Base-by-base conservation (phyloP, 2,797 vertebrate species). In the Halcyon smyrnensis region DNA sequence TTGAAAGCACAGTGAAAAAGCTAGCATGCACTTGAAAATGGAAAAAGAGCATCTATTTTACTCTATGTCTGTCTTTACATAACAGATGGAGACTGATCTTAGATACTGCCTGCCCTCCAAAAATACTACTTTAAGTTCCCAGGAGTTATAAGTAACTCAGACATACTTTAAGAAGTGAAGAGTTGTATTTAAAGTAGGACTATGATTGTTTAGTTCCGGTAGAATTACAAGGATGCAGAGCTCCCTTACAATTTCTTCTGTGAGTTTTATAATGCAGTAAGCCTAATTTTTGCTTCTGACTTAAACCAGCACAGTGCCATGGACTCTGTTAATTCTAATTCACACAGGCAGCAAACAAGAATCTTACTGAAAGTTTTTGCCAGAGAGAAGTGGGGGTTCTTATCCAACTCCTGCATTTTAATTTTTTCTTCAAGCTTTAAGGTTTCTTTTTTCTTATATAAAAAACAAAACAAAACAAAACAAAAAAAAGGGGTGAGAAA, bases 361-460 rank as follows among this genome's bases (percentile, higher is more conserved):
- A n/a, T 75, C 24, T 30, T 89, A 32, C 48, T 64, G 62, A 43
- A 19, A 46, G 8, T 36, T 71, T 85, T 25, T 71, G 45, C 59
- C 37, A 60, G 50, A 87, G 27, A 76, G n/a, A 51, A 60, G 50
- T 27, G 50, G 25, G 50, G 8, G 25, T 82, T 53, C 59, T 90
- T 64, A 48, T 85, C 5, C 19, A 8, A 41, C 27, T 62, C 25
- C 30, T 79, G 45, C 36, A 84, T 85, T 95, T 63, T 82, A 70
- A 93, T 91, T 84, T 71, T 84, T 71, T 92, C 36, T 91, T 94
- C 45, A 68, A 91, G 32, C n/a, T 90, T 56, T 77, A 80, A 56
- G 24, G 68, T 80, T 88, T 71, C 37, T 56, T 78, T 87, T 65
- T 82, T 77, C 50, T 70, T 67, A 88, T 81, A 37, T 83, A 76